Conservation (phyloP, 64 coral and sea anemone genomes). For the Cladopsammia gracilis region DNA sequence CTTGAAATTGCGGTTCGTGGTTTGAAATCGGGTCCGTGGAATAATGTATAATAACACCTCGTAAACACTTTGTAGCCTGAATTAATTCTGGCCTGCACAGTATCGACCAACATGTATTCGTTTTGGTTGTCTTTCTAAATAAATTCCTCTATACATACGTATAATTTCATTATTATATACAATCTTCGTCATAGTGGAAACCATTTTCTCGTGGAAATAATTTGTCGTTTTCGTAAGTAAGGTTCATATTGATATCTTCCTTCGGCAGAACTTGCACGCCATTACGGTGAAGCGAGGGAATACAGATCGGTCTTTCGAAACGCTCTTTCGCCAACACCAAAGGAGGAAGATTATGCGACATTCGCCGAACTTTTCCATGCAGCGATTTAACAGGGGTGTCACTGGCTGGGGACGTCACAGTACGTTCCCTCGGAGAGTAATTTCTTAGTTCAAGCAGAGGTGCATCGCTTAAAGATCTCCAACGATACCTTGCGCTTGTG, state of each 20-base stretch:
- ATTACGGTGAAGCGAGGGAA: not conserved
- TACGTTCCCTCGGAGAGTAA: not conserved
- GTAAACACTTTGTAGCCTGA: too few species aligned
- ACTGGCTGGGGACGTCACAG: not conserved
- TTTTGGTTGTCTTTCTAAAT: too few species aligned
- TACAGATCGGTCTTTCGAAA: constrained; percentile 23
- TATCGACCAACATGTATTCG: too few species aligned
- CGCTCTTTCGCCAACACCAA: not conserved
- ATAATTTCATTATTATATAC: not conserved
- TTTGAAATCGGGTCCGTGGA: too few species aligned
- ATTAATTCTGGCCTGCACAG: too few species aligned
- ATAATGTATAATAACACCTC: too few species aligned
- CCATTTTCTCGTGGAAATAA: not conserved
- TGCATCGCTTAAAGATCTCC: constrained; percentile 46
- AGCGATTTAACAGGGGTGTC: not conserved
- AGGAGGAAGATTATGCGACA: constrained; percentile 20
- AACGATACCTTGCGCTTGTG: not conserved
- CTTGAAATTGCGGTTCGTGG: too few species aligned
- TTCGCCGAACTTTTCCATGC: not conserved
- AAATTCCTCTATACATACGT: too few species aligned
- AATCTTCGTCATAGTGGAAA: not conserved
- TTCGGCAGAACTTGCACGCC: not conserved
- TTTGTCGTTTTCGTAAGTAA: not conserved
- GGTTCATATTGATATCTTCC: not conserved
- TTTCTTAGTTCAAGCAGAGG: constrained; percentile 7